Evolutionary conservation across 1,140 invertebrate species (phyloP).

Genomic region (Procambarus virginalis): DNA sequence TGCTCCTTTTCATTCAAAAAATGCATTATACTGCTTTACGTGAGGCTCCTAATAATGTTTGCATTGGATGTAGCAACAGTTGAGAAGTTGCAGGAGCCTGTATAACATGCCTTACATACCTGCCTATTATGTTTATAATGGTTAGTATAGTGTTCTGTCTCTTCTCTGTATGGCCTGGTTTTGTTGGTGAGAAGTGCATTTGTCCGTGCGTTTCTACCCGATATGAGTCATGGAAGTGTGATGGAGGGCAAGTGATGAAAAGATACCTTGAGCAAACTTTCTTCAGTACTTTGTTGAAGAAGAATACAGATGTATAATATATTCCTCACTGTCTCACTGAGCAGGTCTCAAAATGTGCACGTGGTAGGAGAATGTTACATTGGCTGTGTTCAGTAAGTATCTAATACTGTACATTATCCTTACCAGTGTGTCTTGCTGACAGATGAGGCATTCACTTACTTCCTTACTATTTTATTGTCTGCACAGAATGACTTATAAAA

Average conservation of each 20-base stretch:
- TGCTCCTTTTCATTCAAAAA: neutral
- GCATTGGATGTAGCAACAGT: neutral
- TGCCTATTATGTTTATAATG: constrained; percentile 5
- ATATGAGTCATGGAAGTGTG: neutral
- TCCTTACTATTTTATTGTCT: neutral
- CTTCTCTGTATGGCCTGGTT: neutral
- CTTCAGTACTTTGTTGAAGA: neutral
- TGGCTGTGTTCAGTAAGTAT: neutral
- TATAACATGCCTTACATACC: constrained; percentile 5
- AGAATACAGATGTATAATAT: neutral
- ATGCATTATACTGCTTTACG: neutral
- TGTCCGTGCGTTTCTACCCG: neutral
- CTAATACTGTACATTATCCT: neutral
- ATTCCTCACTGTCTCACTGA: neutral
- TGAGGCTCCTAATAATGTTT: neutral
- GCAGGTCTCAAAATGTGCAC: neutral
- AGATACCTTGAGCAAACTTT: neutral
- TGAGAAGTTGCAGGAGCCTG: neutral
- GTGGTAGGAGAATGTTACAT: neutral
- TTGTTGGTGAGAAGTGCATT: neutral
- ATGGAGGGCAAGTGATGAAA: neutral
- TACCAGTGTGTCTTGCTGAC: neutral
- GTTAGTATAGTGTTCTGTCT: neutral
- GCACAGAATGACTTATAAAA: neutral
- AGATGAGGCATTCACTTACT: neutral